Conservation (phyloP, 2,797 vertebrate genomes). For the Echiichthys vipera region DNA sequence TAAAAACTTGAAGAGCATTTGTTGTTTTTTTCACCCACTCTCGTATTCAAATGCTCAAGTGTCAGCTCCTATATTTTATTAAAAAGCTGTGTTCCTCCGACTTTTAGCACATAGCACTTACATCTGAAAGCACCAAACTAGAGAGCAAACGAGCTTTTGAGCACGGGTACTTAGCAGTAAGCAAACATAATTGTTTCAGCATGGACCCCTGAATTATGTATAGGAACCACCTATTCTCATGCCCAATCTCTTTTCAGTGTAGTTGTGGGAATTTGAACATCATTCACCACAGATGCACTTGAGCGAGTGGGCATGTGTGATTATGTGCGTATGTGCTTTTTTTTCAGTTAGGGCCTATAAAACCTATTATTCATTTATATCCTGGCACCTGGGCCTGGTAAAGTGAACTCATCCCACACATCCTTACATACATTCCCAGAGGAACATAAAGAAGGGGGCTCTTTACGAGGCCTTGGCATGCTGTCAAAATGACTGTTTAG, state of each 20-base stretch:
- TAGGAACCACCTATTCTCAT: constrained; percentile 79
- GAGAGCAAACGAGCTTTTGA: constrained; percentile 74
- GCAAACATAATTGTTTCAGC: constrained; percentile 83
- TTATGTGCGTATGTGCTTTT: constrained; percentile 70
- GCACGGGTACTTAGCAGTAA: constrained; percentile 75
- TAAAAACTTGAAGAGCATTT: constrained; percentile 68
- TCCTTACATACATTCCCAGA: constrained; percentile 81
- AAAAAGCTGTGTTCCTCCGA: constrained; percentile 69
- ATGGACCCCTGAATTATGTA: constrained; percentile 83
- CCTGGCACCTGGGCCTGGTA: constrained; percentile 83
- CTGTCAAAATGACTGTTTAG: constrained; percentile 81
- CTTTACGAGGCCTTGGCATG: constrained; percentile 84
- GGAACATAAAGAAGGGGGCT: constrained; percentile 82
- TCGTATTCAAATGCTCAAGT: constrained; percentile 62
- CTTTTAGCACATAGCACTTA: constrained; percentile 73
- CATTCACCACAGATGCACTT: constrained; percentile 81
- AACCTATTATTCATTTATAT: constrained; percentile 85
- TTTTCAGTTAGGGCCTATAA: constrained; percentile 71
- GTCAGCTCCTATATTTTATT: constrained; percentile 77
- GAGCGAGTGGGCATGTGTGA: constrained; percentile 67
- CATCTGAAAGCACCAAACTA: constrained; percentile 72
- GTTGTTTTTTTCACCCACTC: constrained; percentile 58
- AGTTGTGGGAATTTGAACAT: constrained; percentile 83
- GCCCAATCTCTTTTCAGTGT: constrained; percentile 77
- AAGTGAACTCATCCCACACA: constrained; percentile 83